A percentile compares a stretch with the other conserved stretches of the same genome.
These are phyloP conservation scores for Cotesia vestalis DNA, from an alignment of 1,140 invertebrate genomes.

Conservation along the genomic window DNA sequence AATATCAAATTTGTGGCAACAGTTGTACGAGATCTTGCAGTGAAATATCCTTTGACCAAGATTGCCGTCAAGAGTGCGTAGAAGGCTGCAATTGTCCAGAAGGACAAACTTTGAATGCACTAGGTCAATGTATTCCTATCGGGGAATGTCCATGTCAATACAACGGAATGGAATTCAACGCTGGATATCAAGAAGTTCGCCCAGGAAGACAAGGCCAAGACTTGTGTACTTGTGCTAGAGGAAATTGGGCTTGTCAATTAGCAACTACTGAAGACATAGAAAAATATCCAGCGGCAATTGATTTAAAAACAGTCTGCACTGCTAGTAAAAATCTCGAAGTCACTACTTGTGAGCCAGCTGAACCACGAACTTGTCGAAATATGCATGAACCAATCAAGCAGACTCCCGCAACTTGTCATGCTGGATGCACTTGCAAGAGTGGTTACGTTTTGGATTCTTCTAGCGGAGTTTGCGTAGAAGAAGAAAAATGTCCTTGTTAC, in stretches of 20 bases:
- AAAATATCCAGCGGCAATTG: conserved; percentile 70
- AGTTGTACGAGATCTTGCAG: conserved; percentile 66
- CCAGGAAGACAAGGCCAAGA: conserved; percentile 73
- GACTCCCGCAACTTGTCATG: conserved; percentile 70
- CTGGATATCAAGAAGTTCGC: conserved; percentile 79
- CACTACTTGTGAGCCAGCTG: conserved; percentile 77
- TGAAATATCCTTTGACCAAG: conserved; percentile 49
- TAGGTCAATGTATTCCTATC: conserved; percentile 79
- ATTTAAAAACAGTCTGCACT: conserved; percentile 71
- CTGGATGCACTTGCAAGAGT: conserved; percentile 81
- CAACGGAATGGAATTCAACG: conserved; percentile 75
- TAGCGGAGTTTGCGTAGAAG: conserved; percentile 74
- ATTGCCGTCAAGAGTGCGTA: conserved; percentile 75
- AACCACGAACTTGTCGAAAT: conserved; percentile 82
- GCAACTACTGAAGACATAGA: conserved; percentile 72
- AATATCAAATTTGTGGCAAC: conserved; percentile 75
- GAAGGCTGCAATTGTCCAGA: conserved; percentile 89
- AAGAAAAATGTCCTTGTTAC: conserved; percentile 83
- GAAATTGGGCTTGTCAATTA: conserved; percentile 75
- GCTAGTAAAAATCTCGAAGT: conserved; percentile 73
- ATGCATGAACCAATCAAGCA: conserved; percentile 71
- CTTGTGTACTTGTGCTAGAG: conserved; percentile 78
- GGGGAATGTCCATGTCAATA: conserved; percentile 80
- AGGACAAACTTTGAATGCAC: conserved; percentile 76
- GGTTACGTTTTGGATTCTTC: conserved; percentile 78